A percentile compares a stretch with the other conserved stretches of the same genome.
These are phyloP conservation scores for Bolinopsis microptera DNA, from an alignment of 37 sponge, comb jelly and placozoan species.

Conservation along the genomic window DNA sequence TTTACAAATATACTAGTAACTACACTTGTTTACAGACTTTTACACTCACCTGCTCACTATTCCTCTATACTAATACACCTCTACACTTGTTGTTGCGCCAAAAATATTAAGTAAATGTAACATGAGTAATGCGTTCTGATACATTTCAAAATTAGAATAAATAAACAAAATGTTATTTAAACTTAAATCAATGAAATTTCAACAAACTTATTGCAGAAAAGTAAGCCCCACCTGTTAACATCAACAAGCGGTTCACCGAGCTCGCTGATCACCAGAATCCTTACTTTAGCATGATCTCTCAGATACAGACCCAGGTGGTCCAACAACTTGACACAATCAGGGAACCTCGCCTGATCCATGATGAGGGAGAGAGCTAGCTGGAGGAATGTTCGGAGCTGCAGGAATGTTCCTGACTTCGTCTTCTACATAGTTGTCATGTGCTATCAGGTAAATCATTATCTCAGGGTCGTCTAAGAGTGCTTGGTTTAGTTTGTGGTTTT, in stretches of 20 bases:
- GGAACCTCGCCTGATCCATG: constrained; percentile 55
- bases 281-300: constrained; percentile 61
- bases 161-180: no score
- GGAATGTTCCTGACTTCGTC: neutral
- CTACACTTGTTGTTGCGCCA: no score
- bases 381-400: no score
- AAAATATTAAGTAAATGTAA: no score
- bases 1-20: no score
- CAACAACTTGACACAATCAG: constrained; percentile 54
- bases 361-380: neutral
- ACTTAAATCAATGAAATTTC: no score
- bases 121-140: no score
- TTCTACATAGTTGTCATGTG: neutral
- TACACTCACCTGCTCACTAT: no score
- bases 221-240: constrained; percentile 54
- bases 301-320: constrained; percentile 62
- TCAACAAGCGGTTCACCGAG: constrained; percentile 44
- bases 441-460: constrained; percentile 55
- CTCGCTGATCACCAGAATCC: constrained; percentile 63
- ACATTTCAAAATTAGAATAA: no score
- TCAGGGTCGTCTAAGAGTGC: constrained; percentile 14
- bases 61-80: no score
- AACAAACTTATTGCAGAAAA: no score
- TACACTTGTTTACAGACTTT: no score
- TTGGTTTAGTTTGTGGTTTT: neutral